phyloP scores from a whole-genome alignment of 1,140 invertebrate species.

The Prorops nasuta region DNA sequence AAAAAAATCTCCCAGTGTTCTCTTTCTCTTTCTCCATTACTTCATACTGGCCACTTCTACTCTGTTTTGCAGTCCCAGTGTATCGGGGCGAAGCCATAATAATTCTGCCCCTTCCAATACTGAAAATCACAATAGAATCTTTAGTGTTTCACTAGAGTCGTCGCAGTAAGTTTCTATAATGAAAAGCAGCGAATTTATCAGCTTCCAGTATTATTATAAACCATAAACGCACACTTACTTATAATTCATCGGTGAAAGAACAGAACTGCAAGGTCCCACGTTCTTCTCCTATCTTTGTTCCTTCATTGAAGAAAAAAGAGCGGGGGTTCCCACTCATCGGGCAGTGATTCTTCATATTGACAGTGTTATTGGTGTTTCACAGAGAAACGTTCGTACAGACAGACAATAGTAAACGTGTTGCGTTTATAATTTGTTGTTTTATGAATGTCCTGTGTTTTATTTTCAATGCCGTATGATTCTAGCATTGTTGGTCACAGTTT shows the following conservation, averaged over 20 bases:
- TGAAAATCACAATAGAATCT: constrained; percentile 48
- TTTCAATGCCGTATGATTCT: too few species aligned
- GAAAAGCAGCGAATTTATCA: too few species aligned
- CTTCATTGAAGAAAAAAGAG: constrained; percentile 29
- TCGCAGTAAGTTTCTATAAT: constrained; percentile 48
- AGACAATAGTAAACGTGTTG: too few species aligned
- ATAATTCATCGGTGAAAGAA: too few species aligned
- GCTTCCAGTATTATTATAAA: too few species aligned
- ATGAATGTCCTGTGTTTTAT: too few species aligned
- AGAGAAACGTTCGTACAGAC: too few species aligned
- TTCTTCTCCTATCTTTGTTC: constrained; percentile 4
- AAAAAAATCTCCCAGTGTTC: too few species aligned
- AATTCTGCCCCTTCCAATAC: constrained; percentile 41
- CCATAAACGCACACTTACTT: too few species aligned
- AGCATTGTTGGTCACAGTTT: constrained; percentile 44
- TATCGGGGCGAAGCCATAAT: constrained; percentile 43
- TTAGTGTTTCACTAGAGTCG: constrained; percentile 48
- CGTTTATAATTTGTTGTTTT: too few species aligned
- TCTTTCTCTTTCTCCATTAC: constrained; percentile 21
- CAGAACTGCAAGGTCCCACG: too few species aligned
- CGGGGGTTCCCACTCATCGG: constrained; percentile 55
- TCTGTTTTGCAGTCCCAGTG: constrained; percentile 49
- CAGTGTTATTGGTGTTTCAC: too few species aligned
- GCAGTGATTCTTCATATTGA: constrained; percentile 18
- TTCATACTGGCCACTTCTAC: constrained; percentile 22